Evolutionary conservation across 2,113 vertebrate species (phyloP).

Genomic region (Deroptyus accipitrinus): DNA sequence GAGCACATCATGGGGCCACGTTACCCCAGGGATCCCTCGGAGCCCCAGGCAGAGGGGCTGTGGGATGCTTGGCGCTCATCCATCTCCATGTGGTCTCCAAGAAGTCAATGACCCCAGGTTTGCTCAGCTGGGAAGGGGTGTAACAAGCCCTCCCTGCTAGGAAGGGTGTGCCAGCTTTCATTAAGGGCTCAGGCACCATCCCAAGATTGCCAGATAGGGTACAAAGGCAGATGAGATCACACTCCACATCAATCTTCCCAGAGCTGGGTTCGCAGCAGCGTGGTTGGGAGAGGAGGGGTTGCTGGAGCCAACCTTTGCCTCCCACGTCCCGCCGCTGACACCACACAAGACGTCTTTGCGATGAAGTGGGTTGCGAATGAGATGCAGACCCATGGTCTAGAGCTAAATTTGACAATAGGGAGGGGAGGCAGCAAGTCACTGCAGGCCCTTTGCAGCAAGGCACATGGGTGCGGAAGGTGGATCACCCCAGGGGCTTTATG

Average conservation of each 20-base stretch:
- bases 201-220: neutral
- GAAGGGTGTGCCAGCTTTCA: neutral
- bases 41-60: accelerated
- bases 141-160: neutral
- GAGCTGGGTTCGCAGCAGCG: neutral
- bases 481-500: neutral
- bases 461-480: accelerated
- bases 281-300: neutral
- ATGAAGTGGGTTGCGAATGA: neutral
- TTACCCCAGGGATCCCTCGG: accelerated
- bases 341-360: neutral
- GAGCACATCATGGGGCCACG: neutral
- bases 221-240: neutral
- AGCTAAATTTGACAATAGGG: neutral
- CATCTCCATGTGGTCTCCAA: neutral
- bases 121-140: neutral
- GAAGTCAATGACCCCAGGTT: neutral
- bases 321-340: neutral
- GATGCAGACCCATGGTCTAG: neutral
- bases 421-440: neutral
- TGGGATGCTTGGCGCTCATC: accelerated
- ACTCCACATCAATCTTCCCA: neutral
- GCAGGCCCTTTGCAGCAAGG: neutral
- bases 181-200: neutral
- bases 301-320: neutral